A percentile compares a stretch with the other conserved stretches of the same genome.
phyloP scores from a whole-genome alignment of 2,113 vertebrate species.

The Salvelinus namaycush region DNA sequence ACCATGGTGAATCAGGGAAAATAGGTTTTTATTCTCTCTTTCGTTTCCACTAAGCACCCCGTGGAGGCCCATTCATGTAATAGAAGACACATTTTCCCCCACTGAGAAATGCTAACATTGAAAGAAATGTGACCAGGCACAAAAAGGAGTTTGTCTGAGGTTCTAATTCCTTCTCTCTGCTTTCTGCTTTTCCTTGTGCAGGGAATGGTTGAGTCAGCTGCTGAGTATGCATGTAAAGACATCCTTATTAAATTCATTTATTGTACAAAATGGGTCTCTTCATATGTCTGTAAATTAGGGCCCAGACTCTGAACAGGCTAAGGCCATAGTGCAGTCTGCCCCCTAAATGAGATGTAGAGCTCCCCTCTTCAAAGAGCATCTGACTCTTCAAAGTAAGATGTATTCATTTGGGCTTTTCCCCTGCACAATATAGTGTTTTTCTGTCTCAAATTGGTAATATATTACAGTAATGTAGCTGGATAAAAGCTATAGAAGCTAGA shows the following conservation, averaged over 20 bases:
- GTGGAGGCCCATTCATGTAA: background rate
- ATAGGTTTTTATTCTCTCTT: background rate
- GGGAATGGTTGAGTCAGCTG: background rate
- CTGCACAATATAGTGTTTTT: too few species aligned
- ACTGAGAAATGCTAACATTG: background rate
- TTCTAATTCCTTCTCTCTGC: background rate
- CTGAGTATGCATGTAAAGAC: background rate
- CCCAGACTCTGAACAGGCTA: too few species aligned
- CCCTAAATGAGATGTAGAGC: background rate
- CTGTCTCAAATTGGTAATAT: too few species aligned
- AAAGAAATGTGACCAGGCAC: background rate
- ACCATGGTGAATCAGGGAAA: background rate
- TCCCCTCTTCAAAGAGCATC: background rate
- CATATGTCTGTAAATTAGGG: background rate
- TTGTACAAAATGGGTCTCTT: background rate
- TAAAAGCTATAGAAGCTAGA: too few species aligned
- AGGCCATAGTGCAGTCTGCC: background rate
- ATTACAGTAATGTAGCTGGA: too few species aligned
- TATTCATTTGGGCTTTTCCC: background rate
- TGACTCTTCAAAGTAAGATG: background rate
- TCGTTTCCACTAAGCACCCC: background rate
- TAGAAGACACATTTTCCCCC: background rate
- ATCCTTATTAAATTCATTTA: background rate
- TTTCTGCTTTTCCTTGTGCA: background rate
- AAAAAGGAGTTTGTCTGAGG: background rate